Percentiles rank a stretch among this genome's conserved stretches.
Conservation (phyloP, 2,797 vertebrate genomes). For the Muscicapa striata region DNA sequence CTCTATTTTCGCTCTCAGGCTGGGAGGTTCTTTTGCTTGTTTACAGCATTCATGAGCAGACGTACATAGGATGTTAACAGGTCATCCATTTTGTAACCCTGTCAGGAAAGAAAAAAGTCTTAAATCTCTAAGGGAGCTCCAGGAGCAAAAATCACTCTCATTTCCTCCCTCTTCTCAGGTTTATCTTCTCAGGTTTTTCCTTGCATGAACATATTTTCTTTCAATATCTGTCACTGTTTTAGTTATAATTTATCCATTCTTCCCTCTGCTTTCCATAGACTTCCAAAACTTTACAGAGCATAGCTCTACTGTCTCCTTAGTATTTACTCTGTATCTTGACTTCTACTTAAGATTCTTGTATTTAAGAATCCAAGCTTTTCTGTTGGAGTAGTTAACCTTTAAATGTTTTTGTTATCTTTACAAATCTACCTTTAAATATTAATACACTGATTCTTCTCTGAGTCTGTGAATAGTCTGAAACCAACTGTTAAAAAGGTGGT, state of each 20-base stretch:
- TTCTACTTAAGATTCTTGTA: not conserved
- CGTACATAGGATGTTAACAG: slow-evolving; percentile 91
- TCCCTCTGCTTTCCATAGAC: not conserved
- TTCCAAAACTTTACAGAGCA: not conserved
- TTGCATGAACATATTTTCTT: not conserved
- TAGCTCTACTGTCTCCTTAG: not conserved
- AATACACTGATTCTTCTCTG: not conserved
- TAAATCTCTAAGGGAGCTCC: not conserved
- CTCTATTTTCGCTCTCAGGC: slow-evolving; percentile 29
- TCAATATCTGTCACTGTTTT: not conserved
- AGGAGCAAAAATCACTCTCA: not conserved
- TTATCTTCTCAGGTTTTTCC: not conserved
- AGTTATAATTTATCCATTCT: not conserved
- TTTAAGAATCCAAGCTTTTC: not conserved
- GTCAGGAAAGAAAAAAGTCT: slow-evolving; percentile 9
- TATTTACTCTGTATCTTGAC: not conserved
- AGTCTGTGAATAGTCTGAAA: not conserved
- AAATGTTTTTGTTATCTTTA: not conserved
- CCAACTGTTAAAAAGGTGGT: not conserved
- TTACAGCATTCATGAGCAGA: slow-evolving; percentile 79
- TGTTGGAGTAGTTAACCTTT: not conserved
- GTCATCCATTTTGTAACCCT: slow-evolving; percentile 99
- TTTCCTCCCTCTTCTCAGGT: not conserved
- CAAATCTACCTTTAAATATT: not conserved
- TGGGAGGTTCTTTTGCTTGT: slow-evolving; percentile 73